A percentile compares a stretch with the other conserved stretches of the same genome.
These are phyloP conservation scores for Gryon sp. DNA, from an alignment of 1,140 invertebrate species.

Conservation along the genomic window DNA sequence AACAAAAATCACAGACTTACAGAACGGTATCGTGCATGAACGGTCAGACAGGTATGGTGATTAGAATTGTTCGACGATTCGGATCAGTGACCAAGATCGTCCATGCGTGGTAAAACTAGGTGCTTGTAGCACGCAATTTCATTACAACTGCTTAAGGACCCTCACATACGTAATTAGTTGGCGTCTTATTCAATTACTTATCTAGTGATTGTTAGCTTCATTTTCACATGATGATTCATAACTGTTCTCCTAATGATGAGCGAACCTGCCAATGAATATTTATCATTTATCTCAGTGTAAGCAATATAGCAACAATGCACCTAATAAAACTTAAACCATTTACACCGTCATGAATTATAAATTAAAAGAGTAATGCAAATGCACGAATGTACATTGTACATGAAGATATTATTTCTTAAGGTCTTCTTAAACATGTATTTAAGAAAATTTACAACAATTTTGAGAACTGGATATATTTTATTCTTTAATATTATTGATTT, in stretches of 20 bases:
- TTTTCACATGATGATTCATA: conserved; percentile 55
- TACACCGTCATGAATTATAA: conserved; percentile 21
- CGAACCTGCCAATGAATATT: conserved; percentile 46
- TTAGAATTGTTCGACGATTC: conserved; percentile 74
- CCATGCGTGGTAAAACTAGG: conserved; percentile 72
- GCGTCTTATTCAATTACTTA: conserved; percentile 64
- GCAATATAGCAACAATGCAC: conserved; percentile 35
- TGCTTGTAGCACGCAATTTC: conserved; percentile 71
- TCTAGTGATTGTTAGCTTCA: conserved; percentile 36
- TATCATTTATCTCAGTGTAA: conserved; percentile 3
- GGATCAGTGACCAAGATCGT: conserved; percentile 71
- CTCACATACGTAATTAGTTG: conserved; percentile 55
- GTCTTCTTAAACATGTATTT: no score
- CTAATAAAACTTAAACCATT: conserved; percentile 46
- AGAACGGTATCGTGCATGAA: conserved; percentile 66
- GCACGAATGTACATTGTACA: no score
- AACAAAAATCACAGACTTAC: conserved; percentile 57
- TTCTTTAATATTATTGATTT: no score
- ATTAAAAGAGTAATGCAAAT: conserved; percentile 18
- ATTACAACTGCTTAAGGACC: conserved; percentile 68
- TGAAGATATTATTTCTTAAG: no score
- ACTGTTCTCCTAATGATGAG: conserved; percentile 40
- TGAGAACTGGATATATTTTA: no score
- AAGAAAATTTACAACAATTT: no score
- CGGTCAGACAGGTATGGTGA: conserved; percentile 69